These are phyloP conservation scores for Acyrthosiphon pisum DNA, from an alignment of 1,140 invertebrate species.

Conservation along the genomic window DNA sequence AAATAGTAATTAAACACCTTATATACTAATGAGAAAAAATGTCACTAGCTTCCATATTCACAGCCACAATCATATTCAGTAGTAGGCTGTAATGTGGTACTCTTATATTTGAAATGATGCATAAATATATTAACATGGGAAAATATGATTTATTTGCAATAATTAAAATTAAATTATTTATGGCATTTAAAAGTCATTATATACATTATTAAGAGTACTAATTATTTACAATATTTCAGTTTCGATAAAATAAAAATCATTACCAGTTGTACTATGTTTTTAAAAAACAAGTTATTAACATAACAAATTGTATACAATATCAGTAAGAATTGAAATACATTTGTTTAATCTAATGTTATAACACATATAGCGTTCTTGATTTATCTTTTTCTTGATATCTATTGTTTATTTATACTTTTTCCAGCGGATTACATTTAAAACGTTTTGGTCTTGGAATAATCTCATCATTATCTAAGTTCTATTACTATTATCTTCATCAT, in stretches of 20 bases:
- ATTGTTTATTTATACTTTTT: not conserved
- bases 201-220: not conserved
- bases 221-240: not conserved
- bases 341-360: slow-evolving; percentile 47
- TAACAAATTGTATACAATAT: not conserved
- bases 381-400: not conserved
- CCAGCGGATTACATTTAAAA: not conserved
- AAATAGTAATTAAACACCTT: not conserved
- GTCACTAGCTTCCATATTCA: not conserved
- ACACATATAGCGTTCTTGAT: not conserved
- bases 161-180: not conserved
- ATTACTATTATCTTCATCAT: not conserved
- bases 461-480: not conserved
- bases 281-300: not conserved
- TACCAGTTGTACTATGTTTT: not conserved
- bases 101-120: not conserved
- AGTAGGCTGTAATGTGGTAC: not conserved
- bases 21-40: not conserved
- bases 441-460: not conserved
- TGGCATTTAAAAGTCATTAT: not conserved
- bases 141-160: not conserved
- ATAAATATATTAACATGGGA: not conserved
- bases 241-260: not conserved
- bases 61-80: not conserved
- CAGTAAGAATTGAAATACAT: not conserved